Evolutionary conservation across 2,888 invertebrate species (phyloP).

Genomic region (Caenorhabditis sulstoni): DNA sequence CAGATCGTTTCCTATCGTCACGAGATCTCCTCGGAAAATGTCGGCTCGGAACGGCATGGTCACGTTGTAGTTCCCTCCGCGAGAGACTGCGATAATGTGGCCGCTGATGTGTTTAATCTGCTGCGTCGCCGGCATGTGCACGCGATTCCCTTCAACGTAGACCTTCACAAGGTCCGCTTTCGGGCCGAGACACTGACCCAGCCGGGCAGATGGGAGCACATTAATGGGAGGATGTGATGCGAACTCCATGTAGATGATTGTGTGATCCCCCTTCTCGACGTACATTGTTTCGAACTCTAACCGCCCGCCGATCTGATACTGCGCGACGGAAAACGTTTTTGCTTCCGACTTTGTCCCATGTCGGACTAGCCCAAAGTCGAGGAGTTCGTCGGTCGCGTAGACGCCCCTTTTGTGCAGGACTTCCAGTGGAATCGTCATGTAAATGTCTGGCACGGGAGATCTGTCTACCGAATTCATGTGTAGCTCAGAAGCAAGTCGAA

Average conservation of each 20-base stretch:
- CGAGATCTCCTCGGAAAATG: slow-evolving; percentile 81
- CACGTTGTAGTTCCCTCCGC: slow-evolving; percentile 83
- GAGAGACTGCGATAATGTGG: slow-evolving; percentile 83
- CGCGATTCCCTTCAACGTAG: slow-evolving; percentile 68
- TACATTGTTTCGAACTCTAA: slow-evolving; percentile 81
- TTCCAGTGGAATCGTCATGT: slow-evolving; percentile 63
- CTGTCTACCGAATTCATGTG: slow-evolving; percentile 7
- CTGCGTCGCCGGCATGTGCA: slow-evolving; percentile 37
- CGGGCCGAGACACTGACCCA: slow-evolving; percentile 34
- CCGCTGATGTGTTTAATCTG: slow-evolving; percentile 76
- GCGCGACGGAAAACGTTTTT: slow-evolving; percentile 83
- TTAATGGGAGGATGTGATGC: slow-evolving; percentile 77
- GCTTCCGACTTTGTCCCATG: slow-evolving; percentile 86
- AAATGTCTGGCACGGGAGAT: slow-evolving; percentile 35
- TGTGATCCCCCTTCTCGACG: slow-evolving; percentile 70
- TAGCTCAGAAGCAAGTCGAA: slow-evolving; percentile 63
- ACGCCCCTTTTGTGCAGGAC: slow-evolving; percentile 84
- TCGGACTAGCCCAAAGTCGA: slow-evolving; percentile 88
- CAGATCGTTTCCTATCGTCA: slow-evolving; percentile 63
- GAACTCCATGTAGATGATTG: slow-evolving; percentile 76
- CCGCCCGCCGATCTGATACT: slow-evolving; percentile 86
- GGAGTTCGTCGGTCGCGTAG: slow-evolving; percentile 87
- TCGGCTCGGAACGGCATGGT: slow-evolving; percentile 86
- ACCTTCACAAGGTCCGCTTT: slow-evolving; percentile 74
- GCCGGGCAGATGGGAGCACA: slow-evolving; percentile 35